Conservation (phyloP, 53 echinoderm and acorn worm species). For the Temnopleurus reevesii region DNA sequence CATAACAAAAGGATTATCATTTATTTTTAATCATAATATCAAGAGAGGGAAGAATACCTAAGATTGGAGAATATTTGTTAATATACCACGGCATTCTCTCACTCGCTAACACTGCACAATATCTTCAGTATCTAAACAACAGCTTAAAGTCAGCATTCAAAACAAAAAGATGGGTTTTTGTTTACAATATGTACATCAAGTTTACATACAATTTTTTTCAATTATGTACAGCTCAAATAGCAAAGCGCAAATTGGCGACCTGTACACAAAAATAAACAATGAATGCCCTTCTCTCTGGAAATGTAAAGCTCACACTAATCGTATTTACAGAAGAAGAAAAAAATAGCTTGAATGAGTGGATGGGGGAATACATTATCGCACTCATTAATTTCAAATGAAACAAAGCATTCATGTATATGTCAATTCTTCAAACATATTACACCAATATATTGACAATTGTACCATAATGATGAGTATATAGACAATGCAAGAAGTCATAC, state of each 20-base stretch:
- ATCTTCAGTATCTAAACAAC: conserved; percentile 4
- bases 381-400: conserved; percentile 22
- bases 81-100: conserved; percentile 24
- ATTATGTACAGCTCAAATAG: conserved; percentile 31
- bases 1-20: conserved; percentile 33
- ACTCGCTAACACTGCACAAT: conserved; percentile 33
- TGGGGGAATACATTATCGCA: background rate
- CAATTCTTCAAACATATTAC: conserved; percentile 30
- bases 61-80: background rate
- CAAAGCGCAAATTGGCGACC: background rate
- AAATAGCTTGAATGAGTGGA: background rate
- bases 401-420: background rate
- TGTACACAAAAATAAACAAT: conserved; percentile 9
- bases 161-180: conserved; percentile 33
- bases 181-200: conserved; percentile 49
- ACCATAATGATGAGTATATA: background rate
- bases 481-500: conserved; percentile 15
- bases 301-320: background rate
- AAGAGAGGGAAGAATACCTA: background rate
- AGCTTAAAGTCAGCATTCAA: conserved; percentile 3
- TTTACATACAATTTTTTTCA: conserved; percentile 41
- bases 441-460: background rate
- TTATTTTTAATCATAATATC: background rate
- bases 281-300: conserved; percentile 3
- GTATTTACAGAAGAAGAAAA: background rate